Percentiles rank a stretch among this genome's conserved stretches.
phyloP scores from a whole-genome alignment of 2,113 vertebrate genomes.

The Pantherophis guttatus region DNA sequence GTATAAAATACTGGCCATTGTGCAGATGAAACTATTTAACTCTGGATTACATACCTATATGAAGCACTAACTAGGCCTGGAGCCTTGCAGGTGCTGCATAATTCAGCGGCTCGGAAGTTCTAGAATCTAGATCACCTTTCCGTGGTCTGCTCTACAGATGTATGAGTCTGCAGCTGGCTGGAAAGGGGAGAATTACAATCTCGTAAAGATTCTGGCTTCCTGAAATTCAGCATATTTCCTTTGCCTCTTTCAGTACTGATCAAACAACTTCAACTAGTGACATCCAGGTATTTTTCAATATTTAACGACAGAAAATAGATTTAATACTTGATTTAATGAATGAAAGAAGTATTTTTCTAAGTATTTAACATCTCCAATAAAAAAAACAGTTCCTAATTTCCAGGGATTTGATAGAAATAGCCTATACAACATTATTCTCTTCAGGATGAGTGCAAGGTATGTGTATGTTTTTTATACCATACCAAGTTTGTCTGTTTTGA shows the following conservation, averaged over 20 bases:
- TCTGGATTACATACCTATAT: neutral
- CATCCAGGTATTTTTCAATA: neutral
- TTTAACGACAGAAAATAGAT: neutral
- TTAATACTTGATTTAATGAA: neutral
- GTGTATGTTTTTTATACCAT: conserved; percentile 29
- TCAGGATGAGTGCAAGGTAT: neutral
- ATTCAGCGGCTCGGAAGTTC: neutral
- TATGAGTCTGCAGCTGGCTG: neutral
- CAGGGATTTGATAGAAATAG: rapidly evolving
- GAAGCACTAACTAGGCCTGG: neutral
- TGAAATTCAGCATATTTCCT: neutral
- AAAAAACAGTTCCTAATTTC: neutral
- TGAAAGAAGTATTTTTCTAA: neutral
- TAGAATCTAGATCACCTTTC: neutral
- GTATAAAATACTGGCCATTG: neutral
- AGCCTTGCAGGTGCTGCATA: neutral
- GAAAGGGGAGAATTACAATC: neutral
- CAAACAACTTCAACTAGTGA: neutral
- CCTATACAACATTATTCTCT: neutral
- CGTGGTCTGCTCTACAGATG: neutral
- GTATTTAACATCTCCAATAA: neutral
- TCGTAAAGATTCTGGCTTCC: neutral
- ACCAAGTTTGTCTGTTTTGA: conserved; percentile 6
- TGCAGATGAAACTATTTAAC: neutral
- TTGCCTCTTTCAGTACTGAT: neutral